Percentiles rank a stretch among this genome's conserved stretches.
Evolutionary conservation across 2,113 vertebrate genomes (phyloP).

Genomic region (Stomatorhinus ivindoensis): DNA sequence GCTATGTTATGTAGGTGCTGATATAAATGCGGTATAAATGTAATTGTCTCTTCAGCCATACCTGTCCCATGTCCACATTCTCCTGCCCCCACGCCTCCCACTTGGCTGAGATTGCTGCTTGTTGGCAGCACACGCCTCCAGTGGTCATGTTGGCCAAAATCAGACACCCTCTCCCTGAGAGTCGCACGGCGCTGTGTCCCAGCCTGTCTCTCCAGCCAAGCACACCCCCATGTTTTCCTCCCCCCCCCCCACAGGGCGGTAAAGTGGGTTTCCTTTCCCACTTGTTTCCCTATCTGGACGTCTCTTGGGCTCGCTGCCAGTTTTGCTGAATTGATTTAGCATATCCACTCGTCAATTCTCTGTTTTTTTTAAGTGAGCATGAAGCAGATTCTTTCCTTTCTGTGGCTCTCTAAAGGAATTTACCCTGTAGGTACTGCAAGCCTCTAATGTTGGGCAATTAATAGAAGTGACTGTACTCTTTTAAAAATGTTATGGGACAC

Average conservation of each 20-base stretch:
- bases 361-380: constrained; percentile 35
- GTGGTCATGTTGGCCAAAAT: not conserved
- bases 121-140: not conserved
- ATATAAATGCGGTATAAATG: not conserved
- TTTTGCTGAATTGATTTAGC: constrained; percentile 47
- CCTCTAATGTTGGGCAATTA: constrained; percentile 43
- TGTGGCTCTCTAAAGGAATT: constrained; percentile 29
- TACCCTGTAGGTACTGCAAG: constrained; percentile 47
- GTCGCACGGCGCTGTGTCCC: not conserved
- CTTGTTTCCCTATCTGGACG: constrained; percentile 15
- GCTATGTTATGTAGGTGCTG: not conserved
- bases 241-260: not conserved
- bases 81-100: not conserved
- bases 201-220: not conserved
- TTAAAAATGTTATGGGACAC: constrained; percentile 21
- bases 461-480: constrained; percentile 33
- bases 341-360: constrained; percentile 43
- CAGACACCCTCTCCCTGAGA: not conserved
- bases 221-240: not conserved
- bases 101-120: not conserved
- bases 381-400: constrained; percentile 35
- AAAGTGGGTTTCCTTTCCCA: constrained; percentile 9
- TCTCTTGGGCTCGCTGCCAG: constrained; percentile 6
- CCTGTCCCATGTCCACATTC: not conserved
- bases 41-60: not conserved